Conservation (phyloP, 2,113 vertebrate genomes). For the Amazona guildingii region DNA sequence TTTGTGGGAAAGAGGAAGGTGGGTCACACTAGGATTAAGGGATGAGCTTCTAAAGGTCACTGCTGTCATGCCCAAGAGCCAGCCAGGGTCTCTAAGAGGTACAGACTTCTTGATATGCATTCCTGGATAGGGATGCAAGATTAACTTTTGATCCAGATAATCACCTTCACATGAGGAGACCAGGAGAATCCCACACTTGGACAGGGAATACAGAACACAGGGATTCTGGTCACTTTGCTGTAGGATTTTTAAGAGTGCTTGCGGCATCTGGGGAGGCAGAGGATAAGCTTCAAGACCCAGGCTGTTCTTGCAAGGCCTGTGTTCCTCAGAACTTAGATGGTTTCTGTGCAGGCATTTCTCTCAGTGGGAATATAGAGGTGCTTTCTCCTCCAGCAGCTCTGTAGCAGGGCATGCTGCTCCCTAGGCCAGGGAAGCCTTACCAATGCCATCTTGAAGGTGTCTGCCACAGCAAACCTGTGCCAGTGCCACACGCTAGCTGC, state of each 20-base stretch:
- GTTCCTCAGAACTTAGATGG: background rate
- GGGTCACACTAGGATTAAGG: background rate
- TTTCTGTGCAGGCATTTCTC: background rate
- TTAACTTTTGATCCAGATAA: background rate
- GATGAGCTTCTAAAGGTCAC: background rate
- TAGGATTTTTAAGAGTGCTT: background rate
- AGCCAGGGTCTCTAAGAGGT: background rate
- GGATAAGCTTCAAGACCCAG: background rate
- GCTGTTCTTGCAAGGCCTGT: background rate
- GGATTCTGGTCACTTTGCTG: background rate
- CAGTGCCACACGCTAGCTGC: background rate
- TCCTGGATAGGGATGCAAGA: fast-evolving
- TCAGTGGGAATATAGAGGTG: background rate
- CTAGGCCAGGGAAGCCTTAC: background rate
- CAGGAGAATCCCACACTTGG: background rate
- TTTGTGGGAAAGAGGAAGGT: background rate
- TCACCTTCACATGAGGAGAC: background rate
- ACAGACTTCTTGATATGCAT: background rate
- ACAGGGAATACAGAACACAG: background rate
- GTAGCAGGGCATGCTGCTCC: background rate
- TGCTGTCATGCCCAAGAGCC: background rate
- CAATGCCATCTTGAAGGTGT: background rate
- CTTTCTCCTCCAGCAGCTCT: background rate
- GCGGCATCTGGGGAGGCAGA: background rate
- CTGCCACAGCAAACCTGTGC: background rate